phyloP scores from a whole-genome alignment of 2,797 vertebrate genomes.

The Pelochelys cantorii region DNA sequence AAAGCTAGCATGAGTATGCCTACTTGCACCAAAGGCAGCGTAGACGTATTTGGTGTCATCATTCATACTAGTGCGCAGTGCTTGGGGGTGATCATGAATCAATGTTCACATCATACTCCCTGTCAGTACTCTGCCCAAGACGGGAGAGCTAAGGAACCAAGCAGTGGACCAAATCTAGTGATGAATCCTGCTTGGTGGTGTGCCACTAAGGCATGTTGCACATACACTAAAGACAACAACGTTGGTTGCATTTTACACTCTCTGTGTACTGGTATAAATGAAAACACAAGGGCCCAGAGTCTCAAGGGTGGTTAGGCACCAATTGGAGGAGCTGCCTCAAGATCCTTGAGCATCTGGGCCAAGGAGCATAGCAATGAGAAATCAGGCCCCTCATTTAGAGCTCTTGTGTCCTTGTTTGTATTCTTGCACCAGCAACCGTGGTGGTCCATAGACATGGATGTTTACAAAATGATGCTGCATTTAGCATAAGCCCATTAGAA shows the following conservation, averaged over 20 bases:
- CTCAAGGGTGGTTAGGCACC: neutral
- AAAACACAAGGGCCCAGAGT: neutral
- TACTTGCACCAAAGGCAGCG: neutral
- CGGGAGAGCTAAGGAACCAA: too few species aligned
- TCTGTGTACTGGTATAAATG: neutral
- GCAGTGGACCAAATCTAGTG: too few species aligned
- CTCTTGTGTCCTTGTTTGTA: neutral
- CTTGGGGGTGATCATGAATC: neutral
- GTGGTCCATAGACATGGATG: neutral
- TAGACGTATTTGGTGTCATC: neutral
- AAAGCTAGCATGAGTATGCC: neutral
- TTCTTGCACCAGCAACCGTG: neutral
- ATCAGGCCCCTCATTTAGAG: neutral
- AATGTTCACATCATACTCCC: too few species aligned
- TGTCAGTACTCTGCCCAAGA: too few species aligned
- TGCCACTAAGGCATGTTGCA: neutral
- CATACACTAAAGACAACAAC: too few species aligned
- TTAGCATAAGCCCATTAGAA: neutral
- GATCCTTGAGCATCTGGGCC: neutral
- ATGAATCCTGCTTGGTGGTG: too few species aligned
- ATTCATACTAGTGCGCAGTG: neutral
- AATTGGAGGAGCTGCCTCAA: neutral
- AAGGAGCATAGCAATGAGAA: neutral
- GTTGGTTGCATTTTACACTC: neutral
- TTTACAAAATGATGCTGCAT: neutral